These are phyloP conservation scores for Ctenomys sociabilis DNA, from an alignment of 2,113 vertebrate species.

Conservation along the genomic window DNA sequence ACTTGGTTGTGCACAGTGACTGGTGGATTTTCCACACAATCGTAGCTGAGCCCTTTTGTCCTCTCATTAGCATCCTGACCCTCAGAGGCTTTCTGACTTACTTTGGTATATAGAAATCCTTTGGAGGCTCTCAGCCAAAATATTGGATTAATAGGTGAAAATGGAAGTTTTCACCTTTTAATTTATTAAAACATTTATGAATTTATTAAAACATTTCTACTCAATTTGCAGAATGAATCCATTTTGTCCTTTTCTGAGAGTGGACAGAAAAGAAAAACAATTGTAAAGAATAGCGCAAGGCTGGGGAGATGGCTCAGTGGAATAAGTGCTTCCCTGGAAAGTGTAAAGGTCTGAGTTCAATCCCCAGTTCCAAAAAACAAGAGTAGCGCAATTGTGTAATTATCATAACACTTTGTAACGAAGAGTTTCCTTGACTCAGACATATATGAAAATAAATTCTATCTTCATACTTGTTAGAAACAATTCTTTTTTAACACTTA, in stretches of 20 bases:
- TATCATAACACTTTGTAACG: neutral
- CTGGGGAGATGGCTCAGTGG: no score
- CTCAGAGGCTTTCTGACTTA: neutral
- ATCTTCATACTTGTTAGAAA: neutral
- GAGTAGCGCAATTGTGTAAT: neutral
- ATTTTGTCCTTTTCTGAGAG: neutral
- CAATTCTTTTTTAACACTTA: no score
- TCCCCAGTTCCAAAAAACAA: no score
- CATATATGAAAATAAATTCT: neutral
- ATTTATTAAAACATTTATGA: no score
- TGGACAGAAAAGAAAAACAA: neutral
- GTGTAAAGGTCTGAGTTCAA: no score
- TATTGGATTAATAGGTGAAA: neutral
- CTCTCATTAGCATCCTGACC: neutral
- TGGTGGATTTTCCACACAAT: no score
- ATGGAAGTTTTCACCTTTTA: neutral
- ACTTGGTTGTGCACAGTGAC: neutral
- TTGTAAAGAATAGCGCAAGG: neutral
- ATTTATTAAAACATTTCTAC: neutral
- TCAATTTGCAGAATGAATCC: neutral
- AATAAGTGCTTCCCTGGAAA: no score
- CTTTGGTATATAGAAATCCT: neutral
- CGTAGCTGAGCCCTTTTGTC: neutral
- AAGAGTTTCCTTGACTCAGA: neutral
- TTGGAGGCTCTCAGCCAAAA: neutral